These are phyloP conservation scores for Taxidea taxus DNA, from an alignment of 2,113 vertebrate genomes.

Conservation along the genomic window DNA sequence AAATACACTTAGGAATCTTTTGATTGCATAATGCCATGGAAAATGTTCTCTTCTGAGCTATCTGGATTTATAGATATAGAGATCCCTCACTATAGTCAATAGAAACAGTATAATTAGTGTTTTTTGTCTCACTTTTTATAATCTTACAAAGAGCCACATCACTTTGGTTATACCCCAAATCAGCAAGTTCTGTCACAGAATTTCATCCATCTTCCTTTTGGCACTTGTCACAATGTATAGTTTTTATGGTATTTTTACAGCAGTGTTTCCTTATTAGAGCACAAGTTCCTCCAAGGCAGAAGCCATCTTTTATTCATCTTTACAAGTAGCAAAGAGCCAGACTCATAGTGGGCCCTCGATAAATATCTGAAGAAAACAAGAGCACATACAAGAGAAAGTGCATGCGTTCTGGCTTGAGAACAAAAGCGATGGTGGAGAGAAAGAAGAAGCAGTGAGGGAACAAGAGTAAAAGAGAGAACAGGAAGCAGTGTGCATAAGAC, in stretches of 20 bases:
- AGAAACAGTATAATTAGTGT: not conserved
- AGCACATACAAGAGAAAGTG: not conserved
- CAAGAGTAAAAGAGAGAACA: not conserved
- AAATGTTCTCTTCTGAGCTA: not conserved
- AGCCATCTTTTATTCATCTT: not conserved
- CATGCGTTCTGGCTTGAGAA: not conserved
- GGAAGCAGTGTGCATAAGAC: not conserved
- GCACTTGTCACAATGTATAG: not conserved
- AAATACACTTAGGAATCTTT: not conserved
- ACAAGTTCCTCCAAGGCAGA: not conserved
- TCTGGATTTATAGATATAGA: not conserved
- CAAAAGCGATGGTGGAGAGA: not conserved
- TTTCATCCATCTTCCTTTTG: not conserved
- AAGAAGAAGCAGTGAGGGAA: not conserved
- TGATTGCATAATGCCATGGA: not conserved
- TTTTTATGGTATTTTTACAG: not conserved
- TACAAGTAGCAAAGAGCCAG: not conserved
- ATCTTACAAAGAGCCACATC: not conserved
- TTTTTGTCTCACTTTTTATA: not conserved
- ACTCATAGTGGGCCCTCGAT: not conserved
- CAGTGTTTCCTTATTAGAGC: not conserved
- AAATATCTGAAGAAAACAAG: not conserved
- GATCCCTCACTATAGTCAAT: not conserved
- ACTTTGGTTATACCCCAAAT: not conserved
- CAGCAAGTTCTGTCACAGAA: not conserved